These are phyloP conservation scores for Drosophila differens DNA, from an alignment of 2,888 invertebrate genomes.

Conservation along the genomic window DNA sequence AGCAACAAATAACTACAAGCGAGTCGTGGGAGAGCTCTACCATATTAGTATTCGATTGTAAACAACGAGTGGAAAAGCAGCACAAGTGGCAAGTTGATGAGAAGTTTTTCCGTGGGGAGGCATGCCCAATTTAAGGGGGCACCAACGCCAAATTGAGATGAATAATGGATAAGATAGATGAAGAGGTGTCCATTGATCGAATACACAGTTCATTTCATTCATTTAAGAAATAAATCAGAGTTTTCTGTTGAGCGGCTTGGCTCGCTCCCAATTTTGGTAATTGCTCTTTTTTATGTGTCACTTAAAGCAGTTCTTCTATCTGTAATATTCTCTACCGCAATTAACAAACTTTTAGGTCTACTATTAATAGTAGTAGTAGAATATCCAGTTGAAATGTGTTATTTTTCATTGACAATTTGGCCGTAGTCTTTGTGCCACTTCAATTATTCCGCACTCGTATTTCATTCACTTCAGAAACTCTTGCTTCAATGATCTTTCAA, in stretches of 20 bases:
- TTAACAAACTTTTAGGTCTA: not conserved
- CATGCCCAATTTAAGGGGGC: not conserved
- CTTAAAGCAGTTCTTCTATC: not conserved
- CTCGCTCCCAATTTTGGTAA: not conserved
- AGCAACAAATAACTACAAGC: constrained; percentile 8
- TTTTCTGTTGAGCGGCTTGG: not conserved
- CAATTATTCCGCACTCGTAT: constrained; percentile 33
- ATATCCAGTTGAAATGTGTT: constrained; percentile 8
- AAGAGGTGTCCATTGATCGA: not conserved
- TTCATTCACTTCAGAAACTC: constrained; percentile 34
- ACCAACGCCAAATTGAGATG: not conserved
- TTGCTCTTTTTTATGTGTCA: not conserved
- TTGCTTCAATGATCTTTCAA: constrained; percentile 45
- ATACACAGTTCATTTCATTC: not conserved
- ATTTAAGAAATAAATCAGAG: not conserved
- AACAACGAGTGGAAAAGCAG: not conserved
- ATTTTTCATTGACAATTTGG: constrained; percentile 38
- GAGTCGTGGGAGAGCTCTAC: not conserved
- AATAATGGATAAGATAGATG: not conserved
- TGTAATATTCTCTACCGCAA: constrained; percentile 25
- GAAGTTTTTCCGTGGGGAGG: not conserved
- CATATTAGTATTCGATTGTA: constrained; percentile 9
- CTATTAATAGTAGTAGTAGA: not conserved
- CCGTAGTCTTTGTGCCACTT: constrained; percentile 46
- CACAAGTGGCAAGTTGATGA: not conserved